A percentile compares a stretch with the other conserved stretches of the same genome.
These are phyloP conservation scores for Lacanobia wlatinum DNA, from an alignment of 2,888 invertebrate genomes.

Conservation along the genomic window DNA sequence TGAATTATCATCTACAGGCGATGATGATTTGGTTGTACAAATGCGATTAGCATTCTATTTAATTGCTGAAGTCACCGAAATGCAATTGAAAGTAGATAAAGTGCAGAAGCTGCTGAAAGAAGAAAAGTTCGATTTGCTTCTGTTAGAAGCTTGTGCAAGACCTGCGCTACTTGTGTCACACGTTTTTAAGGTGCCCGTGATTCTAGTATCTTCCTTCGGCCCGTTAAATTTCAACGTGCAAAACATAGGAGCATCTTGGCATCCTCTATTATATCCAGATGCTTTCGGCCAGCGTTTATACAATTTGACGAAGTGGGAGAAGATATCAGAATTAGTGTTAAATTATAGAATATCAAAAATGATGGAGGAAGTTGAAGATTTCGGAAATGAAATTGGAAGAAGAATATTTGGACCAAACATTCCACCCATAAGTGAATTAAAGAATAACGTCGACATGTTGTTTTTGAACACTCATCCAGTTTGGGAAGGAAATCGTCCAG, in stretches of 20 bases:
- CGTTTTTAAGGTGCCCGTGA: constrained; percentile 11
- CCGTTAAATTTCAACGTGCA: constrained; percentile 45
- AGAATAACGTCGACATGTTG: constrained; percentile 76
- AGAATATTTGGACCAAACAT: constrained; percentile 67
- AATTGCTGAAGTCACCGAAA: background rate
- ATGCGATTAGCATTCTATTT: background rate
- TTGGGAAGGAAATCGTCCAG: constrained; percentile 58
- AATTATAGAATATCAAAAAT: constrained; percentile 36
- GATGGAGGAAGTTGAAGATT: constrained; percentile 41
- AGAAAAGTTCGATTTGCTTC: constrained; percentile 23
- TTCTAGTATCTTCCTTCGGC: constrained; percentile 71
- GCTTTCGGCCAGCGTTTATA: constrained; percentile 57
- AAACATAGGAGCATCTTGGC: constrained; percentile 64
- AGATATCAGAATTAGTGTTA: constrained; percentile 60
- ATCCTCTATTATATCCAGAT: constrained; percentile 71
- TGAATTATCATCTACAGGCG: constrained; percentile 9
- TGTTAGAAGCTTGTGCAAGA: constrained; percentile 15
- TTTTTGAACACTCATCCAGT: constrained; percentile 81
- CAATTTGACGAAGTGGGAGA: constrained; percentile 72
- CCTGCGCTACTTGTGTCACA: constrained; percentile 13
- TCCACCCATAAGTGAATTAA: constrained; percentile 63
- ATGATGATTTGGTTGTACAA: background rate
- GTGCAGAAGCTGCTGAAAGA: constrained; percentile 17
- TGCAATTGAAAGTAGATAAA: constrained; percentile 13
- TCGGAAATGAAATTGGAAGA: constrained; percentile 56